phyloP scores from a whole-genome alignment of 2,888 invertebrate genomes.

The Scelioninae gen. 2 region DNA sequence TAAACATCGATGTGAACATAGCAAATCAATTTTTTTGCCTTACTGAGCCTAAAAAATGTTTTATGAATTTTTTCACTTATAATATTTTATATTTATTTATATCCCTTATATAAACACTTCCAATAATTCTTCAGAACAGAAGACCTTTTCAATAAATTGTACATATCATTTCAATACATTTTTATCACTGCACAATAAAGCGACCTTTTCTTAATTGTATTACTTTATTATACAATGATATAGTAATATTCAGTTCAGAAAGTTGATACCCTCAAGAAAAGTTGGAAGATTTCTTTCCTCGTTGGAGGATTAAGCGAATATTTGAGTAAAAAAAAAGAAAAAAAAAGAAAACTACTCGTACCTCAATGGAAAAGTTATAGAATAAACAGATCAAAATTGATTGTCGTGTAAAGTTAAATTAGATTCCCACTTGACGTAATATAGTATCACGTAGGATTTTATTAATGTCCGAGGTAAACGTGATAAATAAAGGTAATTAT shows the following conservation, averaged over 20 bases:
- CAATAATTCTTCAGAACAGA: too few relatives aligned
- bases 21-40: too few relatives aligned
- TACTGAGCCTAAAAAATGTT: too few relatives aligned
- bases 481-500: constrained; percentile 43
- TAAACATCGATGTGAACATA: too few relatives aligned
- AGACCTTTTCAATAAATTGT: too few relatives aligned
- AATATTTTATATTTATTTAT: too few relatives aligned
- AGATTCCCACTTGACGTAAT: constrained; percentile 34
- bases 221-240: too few relatives aligned
- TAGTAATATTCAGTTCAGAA: constrained; percentile 2
- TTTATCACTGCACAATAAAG: too few relatives aligned
- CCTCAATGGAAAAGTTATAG: constrained; percentile 8
- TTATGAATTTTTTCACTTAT: too few relatives aligned
- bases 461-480: constrained; percentile 35
- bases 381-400: constrained; percentile 13
- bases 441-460: constrained; percentile 22
- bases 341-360: neutral
- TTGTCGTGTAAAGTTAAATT: constrained; percentile 40
- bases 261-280: constrained; percentile 5
- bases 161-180: too few relatives aligned
- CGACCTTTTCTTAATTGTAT: too few relatives aligned
- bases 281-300: constrained; percentile 2
- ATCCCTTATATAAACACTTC: too few relatives aligned
- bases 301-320: constrained; percentile 13
- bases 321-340: constrained; percentile 25